A percentile compares a stretch with the other conserved stretches of the same genome.
phyloP scores from a whole-genome alignment of 2,888 invertebrate species.

The Thelaira solivaga region DNA sequence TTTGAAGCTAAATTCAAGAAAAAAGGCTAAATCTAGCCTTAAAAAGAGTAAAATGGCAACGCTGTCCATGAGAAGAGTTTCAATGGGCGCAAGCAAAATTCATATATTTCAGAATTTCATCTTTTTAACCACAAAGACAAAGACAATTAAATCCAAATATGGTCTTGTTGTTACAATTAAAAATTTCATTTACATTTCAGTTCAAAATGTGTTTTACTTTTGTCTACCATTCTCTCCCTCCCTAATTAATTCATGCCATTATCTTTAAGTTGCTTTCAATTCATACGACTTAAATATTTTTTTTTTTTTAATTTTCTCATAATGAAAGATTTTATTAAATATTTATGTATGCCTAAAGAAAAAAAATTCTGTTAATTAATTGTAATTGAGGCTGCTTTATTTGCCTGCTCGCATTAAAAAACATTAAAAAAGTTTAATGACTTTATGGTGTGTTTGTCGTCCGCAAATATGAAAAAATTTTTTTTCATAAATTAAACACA shows the following conservation, averaged over 20 bases:
- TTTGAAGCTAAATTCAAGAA: too few species aligned
- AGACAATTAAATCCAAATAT: too few species aligned
- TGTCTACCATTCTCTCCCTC: neutral
- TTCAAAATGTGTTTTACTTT: neutral
- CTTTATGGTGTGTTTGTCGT: neutral
- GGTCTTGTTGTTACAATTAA: neutral
- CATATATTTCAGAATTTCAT: too few species aligned
- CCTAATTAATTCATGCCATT: slow-evolving; percentile 17
- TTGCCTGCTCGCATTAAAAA: neutral
- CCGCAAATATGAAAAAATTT: neutral
- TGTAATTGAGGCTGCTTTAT: slow-evolving; percentile 35
- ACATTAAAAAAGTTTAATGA: slow-evolving; percentile 37
- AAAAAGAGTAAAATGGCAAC: too few species aligned
- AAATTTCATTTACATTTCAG: neutral
- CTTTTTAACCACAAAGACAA: too few species aligned
- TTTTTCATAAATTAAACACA: neutral
- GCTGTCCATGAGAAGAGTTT: too few species aligned
- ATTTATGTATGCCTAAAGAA: neutral
- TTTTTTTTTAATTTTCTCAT: neutral
- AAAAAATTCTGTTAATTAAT: slow-evolving; percentile 42
- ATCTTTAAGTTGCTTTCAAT: slow-evolving; percentile 13
- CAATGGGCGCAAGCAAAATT: too few species aligned
- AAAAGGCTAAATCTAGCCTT: too few species aligned
- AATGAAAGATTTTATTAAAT: neutral
- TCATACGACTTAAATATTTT: neutral